Conservation (phyloP, 2,797 vertebrate genomes). For the Syndactyla subalaris region DNA sequence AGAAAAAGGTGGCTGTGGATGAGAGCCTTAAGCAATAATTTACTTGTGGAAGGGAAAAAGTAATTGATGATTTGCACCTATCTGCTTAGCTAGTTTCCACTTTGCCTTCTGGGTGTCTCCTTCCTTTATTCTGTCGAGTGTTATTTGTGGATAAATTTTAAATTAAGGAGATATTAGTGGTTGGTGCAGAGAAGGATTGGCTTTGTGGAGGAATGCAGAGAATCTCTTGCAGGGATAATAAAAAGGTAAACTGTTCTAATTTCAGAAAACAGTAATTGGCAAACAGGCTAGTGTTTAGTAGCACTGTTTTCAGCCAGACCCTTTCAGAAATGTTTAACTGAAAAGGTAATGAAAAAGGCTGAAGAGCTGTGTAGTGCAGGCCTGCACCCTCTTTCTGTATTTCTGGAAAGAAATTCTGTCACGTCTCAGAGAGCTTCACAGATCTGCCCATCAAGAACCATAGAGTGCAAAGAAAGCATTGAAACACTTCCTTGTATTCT, state of each 20-base stretch:
- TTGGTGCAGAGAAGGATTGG: not conserved
- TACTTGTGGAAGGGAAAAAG: not conserved
- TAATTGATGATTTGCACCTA: conserved; percentile 13
- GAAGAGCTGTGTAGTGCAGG: not conserved
- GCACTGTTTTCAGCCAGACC: not conserved
- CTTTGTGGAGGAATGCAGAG: not conserved
- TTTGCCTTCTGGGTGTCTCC: not conserved
- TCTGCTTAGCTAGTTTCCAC: not conserved
- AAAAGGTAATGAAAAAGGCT: not conserved
- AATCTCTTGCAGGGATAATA: conserved; percentile 19
- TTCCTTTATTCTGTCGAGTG: not conserved
- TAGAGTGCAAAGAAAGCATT: not conserved
- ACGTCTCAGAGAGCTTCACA: not conserved
- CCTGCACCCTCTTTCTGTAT: not conserved
- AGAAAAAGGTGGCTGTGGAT: not conserved
- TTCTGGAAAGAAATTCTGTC: not conserved
- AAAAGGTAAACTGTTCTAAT: not conserved
- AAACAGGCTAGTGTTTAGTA: not conserved
- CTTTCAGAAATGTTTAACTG: not conserved
- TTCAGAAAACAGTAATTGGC: not conserved
- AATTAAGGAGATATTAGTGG: not conserved
- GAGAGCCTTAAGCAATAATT: conserved; percentile 1
- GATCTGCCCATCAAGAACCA: not conserved
- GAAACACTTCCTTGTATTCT: not conserved
- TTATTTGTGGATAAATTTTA: conserved; percentile 1